phyloP scores from a whole-genome alignment of 2,888 invertebrate genomes.

The Noctuana brunneofusca region DNA sequence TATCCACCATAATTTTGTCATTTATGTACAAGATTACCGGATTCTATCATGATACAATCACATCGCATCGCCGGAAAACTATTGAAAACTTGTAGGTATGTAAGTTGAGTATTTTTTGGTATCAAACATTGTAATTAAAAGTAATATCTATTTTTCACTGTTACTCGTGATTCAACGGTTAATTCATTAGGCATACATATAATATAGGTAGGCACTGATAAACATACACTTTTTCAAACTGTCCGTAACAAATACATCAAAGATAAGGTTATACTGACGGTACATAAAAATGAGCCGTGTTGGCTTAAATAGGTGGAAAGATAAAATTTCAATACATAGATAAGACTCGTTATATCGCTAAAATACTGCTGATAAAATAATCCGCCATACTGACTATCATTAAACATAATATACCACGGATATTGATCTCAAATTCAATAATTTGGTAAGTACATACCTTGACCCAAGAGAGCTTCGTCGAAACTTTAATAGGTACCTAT shows the following conservation, averaged over 20 bases:
- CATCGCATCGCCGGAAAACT: no score
- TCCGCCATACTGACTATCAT: not conserved
- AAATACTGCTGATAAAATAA: slow-evolving; percentile 4
- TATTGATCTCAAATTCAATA: not conserved
- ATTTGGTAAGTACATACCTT: not conserved
- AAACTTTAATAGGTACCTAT: no score
- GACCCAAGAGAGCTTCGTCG: no score
- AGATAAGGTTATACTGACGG: slow-evolving; percentile 3
- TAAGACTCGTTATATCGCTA: slow-evolving; percentile 6
- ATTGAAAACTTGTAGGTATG: no score
- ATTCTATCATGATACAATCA: no score
- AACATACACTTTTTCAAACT: slow-evolving; percentile 5
- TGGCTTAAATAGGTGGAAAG: slow-evolving; percentile 24
- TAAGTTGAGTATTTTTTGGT: no score
- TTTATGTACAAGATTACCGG: no score
- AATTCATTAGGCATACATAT: no score
- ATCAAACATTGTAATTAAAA: no score
- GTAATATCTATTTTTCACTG: not conserved
- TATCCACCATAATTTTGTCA: no score
- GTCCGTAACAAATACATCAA: slow-evolving; percentile 17
- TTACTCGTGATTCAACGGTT: not conserved
- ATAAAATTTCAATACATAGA: slow-evolving; percentile 15
- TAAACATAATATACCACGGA: not conserved
- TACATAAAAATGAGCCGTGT: slow-evolving; percentile 4
- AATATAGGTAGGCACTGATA: no score